Conservation (phyloP, 2,113 vertebrate species). For the Nycticryphes semicollaris region DNA sequence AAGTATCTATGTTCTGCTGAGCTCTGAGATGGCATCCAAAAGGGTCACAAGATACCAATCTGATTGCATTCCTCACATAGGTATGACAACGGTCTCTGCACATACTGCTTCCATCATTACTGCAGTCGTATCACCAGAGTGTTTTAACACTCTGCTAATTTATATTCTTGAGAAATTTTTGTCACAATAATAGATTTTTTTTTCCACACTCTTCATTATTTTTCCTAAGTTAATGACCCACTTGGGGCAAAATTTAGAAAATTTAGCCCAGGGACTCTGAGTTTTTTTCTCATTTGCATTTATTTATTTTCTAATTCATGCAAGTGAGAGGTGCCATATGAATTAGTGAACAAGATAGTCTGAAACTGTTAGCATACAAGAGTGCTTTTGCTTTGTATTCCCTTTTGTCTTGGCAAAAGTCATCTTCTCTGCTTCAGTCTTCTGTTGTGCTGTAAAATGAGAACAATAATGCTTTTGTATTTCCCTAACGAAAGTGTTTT, state of each 20-base stretch:
- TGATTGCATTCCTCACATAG: background rate
- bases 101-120: constrained; percentile 32
- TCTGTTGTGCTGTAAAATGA: background rate
- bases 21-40: constrained; percentile 1
- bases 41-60: background rate
- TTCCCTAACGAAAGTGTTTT: background rate
- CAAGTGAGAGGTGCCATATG: background rate
- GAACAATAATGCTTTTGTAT: background rate
- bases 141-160: background rate
- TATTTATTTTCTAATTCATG: background rate
- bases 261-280: background rate
- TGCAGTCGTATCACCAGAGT: background rate
- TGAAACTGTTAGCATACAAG: background rate
- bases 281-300: background rate
- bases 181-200: background rate
- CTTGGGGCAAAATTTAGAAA: background rate
- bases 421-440: background rate
- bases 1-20: background rate
- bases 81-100: background rate
- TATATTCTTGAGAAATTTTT: constrained; percentile 23
- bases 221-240: background rate
- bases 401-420: background rate
- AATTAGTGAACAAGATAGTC: background rate
- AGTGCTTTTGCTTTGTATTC: background rate
- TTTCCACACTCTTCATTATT: background rate